phyloP scores from a whole-genome alignment of 2,797 vertebrate genomes.

The Enteromius trimaculatus region DNA sequence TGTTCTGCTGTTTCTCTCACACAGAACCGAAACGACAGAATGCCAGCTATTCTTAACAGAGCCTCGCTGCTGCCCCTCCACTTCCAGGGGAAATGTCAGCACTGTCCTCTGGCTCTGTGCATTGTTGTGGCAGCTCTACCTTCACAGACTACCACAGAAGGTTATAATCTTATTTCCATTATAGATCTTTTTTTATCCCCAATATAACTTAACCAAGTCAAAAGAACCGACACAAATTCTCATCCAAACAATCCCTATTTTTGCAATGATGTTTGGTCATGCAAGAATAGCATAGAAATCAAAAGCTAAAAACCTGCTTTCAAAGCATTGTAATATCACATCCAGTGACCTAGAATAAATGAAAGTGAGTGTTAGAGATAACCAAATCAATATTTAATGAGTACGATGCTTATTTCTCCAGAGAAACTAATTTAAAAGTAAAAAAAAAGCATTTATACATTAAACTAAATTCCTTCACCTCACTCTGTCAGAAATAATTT shows the following conservation, averaged over 20 bases:
- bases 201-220: background rate
- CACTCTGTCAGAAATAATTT: background rate
- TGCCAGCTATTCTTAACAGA: constrained; percentile 25
- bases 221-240: too few species aligned
- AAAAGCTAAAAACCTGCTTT: background rate
- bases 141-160: constrained; percentile 11
- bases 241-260: background rate
- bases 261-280: background rate
- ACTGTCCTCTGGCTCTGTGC: constrained; percentile 18
- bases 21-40: constrained; percentile 11
- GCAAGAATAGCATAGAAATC: background rate
- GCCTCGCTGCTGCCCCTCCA: background rate
- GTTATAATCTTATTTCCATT: background rate
- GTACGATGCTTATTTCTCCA: background rate
- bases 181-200: background rate
- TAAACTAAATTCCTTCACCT: background rate
- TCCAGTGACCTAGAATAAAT: background rate
- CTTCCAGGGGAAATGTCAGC: constrained; percentile 37
- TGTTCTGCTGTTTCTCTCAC: background rate
- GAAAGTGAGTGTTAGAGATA: background rate
- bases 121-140: background rate
- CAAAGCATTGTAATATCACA: background rate
- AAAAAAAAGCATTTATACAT: background rate
- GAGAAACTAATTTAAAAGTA: background rate
- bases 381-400: constrained; percentile 1